Percentiles rank a stretch among this genome's conserved stretches.
phyloP scores from a whole-genome alignment of 2,888 invertebrate species.

The Cepaea hortensis region DNA sequence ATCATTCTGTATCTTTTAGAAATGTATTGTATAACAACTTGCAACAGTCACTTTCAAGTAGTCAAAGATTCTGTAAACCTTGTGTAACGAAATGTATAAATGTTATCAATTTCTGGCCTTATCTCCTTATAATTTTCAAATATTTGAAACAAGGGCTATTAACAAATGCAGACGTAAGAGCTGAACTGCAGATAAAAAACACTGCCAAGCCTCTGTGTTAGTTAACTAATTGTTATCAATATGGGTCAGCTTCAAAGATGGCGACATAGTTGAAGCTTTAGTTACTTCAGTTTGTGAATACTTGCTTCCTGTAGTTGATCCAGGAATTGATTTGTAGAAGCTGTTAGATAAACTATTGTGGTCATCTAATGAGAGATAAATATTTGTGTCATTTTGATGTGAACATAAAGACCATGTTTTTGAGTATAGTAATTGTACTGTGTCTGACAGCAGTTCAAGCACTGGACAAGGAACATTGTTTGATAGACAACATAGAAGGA shows the following conservation, averaged over 20 bases:
- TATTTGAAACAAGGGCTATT: background rate
- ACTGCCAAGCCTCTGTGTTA: background rate
- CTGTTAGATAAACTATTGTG: background rate
- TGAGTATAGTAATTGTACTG: slow-evolving; percentile 17
- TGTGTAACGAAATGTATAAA: no score
- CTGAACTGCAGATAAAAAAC: background rate
- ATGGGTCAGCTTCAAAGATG: slow-evolving; percentile 33
- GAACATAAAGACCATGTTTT: slow-evolving; percentile 14
- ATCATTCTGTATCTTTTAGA: no score
- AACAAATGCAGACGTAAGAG: background rate
- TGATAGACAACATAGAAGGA: slow-evolving; percentile 47
- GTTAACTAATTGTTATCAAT: slow-evolving; percentile 31
- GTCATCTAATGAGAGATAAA: background rate
- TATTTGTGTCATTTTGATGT: background rate
- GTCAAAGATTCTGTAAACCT: no score
- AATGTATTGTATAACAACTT: no score
- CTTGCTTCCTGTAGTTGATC: slow-evolving; percentile 3
- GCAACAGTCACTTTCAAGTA: no score
- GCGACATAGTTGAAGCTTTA: background rate
- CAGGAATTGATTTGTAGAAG: background rate
- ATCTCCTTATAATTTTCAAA: background rate
- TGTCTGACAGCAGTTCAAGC: slow-evolving; percentile 9
- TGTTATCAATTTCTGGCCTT: background rate
- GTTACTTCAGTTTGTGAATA: background rate
- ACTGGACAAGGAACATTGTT: slow-evolving; percentile 37